phyloP scores from a whole-genome alignment of 2,113 vertebrate genomes.

The Sus scrofa region DNA sequence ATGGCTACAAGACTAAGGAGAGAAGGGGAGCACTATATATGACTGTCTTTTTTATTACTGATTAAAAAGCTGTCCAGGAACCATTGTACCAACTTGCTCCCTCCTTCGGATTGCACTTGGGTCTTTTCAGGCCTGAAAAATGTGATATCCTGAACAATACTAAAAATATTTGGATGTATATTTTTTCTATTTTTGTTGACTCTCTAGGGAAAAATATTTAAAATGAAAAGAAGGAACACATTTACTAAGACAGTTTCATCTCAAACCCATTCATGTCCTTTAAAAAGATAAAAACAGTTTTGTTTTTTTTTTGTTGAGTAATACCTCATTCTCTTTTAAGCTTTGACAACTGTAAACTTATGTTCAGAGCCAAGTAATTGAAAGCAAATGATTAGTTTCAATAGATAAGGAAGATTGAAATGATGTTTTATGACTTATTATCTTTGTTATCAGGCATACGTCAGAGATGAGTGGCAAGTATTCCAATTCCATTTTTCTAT shows the following conservation, averaged over 20 bases:
- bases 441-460: neutral
- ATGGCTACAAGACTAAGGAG: neutral
- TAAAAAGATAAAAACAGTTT: constrained; percentile 33
- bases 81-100: neutral
- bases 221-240: constrained; percentile 25
- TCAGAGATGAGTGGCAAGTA: neutral
- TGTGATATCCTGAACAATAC: neutral
- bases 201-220: constrained; percentile 4
- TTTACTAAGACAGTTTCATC: neutral
- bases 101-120: neutral
- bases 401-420: neutral
- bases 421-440: neutral
- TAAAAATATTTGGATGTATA: neutral
- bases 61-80: neutral
- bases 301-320: neutral
- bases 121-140: neutral
- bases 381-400: neutral
- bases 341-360: neutral
- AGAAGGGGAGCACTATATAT: fast-evolving
- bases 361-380: neutral
- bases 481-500: neutral
- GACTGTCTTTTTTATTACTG: neutral
- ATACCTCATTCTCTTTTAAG: constrained; percentile 42
- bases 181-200: constrained; percentile 1
- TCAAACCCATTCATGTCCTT: neutral